These are phyloP conservation scores for Xestia sexstrigata DNA, from an alignment of 2,888 invertebrate genomes.

Conservation along the genomic window DNA sequence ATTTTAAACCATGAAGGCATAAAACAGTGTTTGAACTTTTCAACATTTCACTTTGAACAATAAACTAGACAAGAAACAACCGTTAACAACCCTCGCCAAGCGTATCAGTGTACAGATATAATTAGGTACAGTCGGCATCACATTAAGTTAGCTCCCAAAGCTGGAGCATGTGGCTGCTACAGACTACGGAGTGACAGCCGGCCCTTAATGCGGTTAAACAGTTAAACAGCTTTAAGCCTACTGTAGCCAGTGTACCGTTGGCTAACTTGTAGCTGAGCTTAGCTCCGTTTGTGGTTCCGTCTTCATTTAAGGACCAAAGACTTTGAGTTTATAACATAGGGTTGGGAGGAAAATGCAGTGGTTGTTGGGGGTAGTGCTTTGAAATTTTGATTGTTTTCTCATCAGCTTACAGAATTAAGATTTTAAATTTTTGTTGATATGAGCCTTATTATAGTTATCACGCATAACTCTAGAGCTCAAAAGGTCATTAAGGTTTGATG, in stretches of 20 bases:
- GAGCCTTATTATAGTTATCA: not conserved
- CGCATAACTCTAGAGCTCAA: not conserved
- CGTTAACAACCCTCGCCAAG: constrained; percentile 24
- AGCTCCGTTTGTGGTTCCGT: constrained; percentile 64
- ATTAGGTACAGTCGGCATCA: constrained; percentile 59
- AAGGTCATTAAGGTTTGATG: not conserved
- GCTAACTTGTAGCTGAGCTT: constrained; percentile 62
- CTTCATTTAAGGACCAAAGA: constrained; percentile 60
- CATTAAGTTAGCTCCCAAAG: constrained; percentile 58
- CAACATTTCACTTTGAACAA: constrained; percentile 26
- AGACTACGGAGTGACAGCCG: constrained; percentile 56
- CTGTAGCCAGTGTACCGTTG: constrained; percentile 58
- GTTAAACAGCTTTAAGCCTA: constrained; percentile 68
- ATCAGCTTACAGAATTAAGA: not conserved
- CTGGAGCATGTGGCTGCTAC: constrained; percentile 50
- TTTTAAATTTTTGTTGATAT: not conserved
- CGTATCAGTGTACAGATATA: constrained; percentile 43
- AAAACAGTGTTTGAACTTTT: not conserved
- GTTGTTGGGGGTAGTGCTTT: not conserved
- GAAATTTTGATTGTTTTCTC: not conserved
- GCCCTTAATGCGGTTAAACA: constrained; percentile 69
- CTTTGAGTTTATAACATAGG: constrained; percentile 48
- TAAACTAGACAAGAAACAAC: constrained; percentile 38
- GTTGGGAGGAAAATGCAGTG: constrained; percentile 17
- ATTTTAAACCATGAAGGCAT: no score